These are phyloP conservation scores for Hylaeus volcanicus DNA, from an alignment of 1,140 invertebrate species.

Conservation along the genomic window DNA sequence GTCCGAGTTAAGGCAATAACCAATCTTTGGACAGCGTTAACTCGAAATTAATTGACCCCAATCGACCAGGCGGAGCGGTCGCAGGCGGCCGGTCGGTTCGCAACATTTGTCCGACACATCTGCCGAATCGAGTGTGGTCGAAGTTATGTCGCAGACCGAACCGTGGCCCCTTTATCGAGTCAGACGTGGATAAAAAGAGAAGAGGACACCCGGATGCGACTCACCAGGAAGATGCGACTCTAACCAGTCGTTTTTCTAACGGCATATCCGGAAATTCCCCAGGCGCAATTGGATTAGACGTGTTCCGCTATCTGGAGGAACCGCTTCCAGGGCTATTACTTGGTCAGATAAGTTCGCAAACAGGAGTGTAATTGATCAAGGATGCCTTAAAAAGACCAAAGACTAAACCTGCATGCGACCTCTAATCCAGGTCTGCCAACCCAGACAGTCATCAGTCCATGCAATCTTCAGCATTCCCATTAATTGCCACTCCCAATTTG, in stretches of 20 bases:
- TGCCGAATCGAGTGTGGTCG: conserved; percentile 54
- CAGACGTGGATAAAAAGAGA: conserved; percentile 30
- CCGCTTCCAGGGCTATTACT: conserved; percentile 18
- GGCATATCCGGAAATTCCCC: conserved; percentile 47
- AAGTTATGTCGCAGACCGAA: conserved; percentile 28
- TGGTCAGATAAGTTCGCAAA: neutral
- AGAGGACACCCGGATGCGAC: conserved; percentile 35
- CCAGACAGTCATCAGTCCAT: too few species aligned
- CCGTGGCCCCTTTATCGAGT: neutral
- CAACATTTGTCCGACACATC: conserved; percentile 57
- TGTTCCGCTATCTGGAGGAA: conserved; percentile 35
- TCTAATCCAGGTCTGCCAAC: too few species aligned
- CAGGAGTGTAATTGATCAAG: too few species aligned
- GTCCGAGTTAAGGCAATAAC: conserved; percentile 37
- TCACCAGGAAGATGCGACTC: conserved; percentile 11
- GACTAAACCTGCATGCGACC: too few species aligned
- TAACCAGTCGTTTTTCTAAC: conserved; percentile 46
- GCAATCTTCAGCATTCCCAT: neutral
- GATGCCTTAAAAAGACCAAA: too few species aligned
- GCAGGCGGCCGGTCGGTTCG: conserved; percentile 36
- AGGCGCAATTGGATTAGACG: conserved; percentile 51
- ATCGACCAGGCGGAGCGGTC: conserved; percentile 27
- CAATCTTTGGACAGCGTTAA: conserved; percentile 46
- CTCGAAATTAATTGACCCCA: conserved; percentile 54
- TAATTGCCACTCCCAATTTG: neutral